Evolutionary conservation across 2,797 vertebrate species (phyloP), one percentile per base, ranked within the genome.

Genomic region (Chloroceryle inda): DNA sequence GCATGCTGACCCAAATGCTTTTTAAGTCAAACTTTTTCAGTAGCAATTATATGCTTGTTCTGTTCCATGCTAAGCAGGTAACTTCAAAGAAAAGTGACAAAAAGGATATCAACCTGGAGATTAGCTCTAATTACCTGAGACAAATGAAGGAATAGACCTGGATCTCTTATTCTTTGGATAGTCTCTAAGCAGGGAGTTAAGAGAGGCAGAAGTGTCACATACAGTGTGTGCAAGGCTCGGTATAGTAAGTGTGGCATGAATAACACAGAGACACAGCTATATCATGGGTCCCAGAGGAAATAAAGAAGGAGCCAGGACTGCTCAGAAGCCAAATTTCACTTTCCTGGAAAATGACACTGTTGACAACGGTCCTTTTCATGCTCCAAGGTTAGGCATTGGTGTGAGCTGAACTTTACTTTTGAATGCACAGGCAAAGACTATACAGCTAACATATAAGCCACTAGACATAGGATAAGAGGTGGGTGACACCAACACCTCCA

Each of bases 311-410:
- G 33, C 33, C 44, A 79, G 68, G 24, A 52, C 37, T 88, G 52
- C 35, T 87, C 75, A 76, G 81, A 92, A 88, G 85, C 14, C 63
- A 92, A 37, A 85, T 58, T 91, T 87, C 40, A 40, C n/a, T 80
- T 85, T 94, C 40, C 52, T 92, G 47, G 68, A 85, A 95, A 91
- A 80, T 61, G 68, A 71, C 85, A 38, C 20, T 77, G 31, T 66
- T 91, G 81, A 94, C 82, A 89, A 78, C 63, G 85, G 87, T 83
- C 53, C 17, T 74, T 83, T 63, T 42, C 26, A 80, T 45, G 52
- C 89, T 63, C 52, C 68, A 88, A 94, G 61, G 61, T 89, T 67
- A 79, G 16, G 29, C 24, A 55, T 1, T 35, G 21, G 10, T 80
- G 33, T 53, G 49, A 77, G 13, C 7, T 87, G 29, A 88, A 35